Evolutionary conservation across 2,888 invertebrate species (phyloP), one percentile per base, ranked within the genome.

Genomic region (Drosophila hamatofila): DNA sequence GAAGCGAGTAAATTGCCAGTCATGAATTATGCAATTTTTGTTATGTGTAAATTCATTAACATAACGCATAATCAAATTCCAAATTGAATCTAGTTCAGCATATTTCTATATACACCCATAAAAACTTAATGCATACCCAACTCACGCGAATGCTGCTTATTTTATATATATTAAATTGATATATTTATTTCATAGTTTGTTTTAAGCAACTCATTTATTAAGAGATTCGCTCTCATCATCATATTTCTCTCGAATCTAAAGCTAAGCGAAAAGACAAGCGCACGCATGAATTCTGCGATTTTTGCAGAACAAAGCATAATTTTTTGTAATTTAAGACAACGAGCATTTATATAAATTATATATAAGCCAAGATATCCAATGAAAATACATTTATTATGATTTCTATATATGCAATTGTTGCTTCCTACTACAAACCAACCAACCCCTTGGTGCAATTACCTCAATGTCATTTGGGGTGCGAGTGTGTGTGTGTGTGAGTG

Each of bases 31-130:
- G 67, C 68, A 88, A 71, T 84, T 71, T 58, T 57, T 54, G 46
- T 63, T 59, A 44, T 65, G 58, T 56, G 44, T 54, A 62, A 66
- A 65, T 52, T 64, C 35, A 51, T 66, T 61, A 48, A 44, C 33
- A 52, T 48, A 57, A 58, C 56, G 18, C 70, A 58, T 57, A 72
- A 77, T 88, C 75, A 65, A 69, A 88, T 85, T 88, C 88, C 83
- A 85, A 80, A 85, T 79, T 55, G 69, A 56, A 62, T 68, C n/a
- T 75, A 82, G 33, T 41, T 54, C 35, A 14, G 39, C 30, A 55
- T 49, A 42, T 7, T 48, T 54, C 52, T 58, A 60, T 52, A 65
- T 44, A 59, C 58, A 54, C 18, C n/a, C 48, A 25, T 68, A 68
- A 35, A 42, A 42, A 61, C 54, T 57, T 44, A 41, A 56, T 35